phyloP scores from a whole-genome alignment of 37 sponge, comb jelly and placozoan species.

The Spongia lamella region DNA sequence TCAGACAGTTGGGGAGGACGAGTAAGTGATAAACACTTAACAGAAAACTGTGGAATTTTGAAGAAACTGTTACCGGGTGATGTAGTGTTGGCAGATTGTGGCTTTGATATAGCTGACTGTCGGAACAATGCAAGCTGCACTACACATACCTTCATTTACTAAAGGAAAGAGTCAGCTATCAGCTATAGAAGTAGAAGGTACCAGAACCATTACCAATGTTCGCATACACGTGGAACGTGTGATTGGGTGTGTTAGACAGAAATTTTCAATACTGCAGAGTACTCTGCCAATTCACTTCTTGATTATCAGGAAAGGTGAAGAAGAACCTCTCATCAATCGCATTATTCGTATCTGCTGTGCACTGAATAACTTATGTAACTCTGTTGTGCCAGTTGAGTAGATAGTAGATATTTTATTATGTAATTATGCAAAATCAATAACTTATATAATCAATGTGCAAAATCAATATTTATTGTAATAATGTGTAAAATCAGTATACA shows the following conservation, averaged over 20 bases:
- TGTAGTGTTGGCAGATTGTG: slow-evolving; percentile 67
- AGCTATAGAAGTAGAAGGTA: slow-evolving; percentile 51
- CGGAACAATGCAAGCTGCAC: slow-evolving; percentile 35
- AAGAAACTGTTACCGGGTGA: too few relatives aligned
- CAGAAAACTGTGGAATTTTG: slow-evolving; percentile 67
- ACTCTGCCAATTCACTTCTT: slow-evolving; percentile 56
- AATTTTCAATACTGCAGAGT: slow-evolving; percentile 41
- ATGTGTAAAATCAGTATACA: too few relatives aligned
- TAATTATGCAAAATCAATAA: too few relatives aligned
- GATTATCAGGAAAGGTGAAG: slow-evolving; percentile 2
- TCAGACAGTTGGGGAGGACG: slow-evolving; percentile 70
- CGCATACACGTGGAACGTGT: slow-evolving; percentile 77
- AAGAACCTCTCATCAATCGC: slow-evolving; percentile 19
- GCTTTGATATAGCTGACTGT: slow-evolving; percentile 77
- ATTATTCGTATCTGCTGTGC: slow-evolving; percentile 63
- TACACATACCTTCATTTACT: slow-evolving; percentile 68
- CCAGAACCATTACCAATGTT: slow-evolving; percentile 70
- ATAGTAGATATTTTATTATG: too few relatives aligned
- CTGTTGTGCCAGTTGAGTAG: slow-evolving; percentile 57
- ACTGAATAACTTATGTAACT: slow-evolving; percentile 57
- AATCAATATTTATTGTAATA: too few relatives aligned
- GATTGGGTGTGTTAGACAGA: slow-evolving; percentile 58
- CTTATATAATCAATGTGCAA: too few relatives aligned
- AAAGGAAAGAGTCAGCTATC: slow-evolving; percentile 65
- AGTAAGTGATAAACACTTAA: slow-evolving; percentile 65